A percentile compares a stretch with the other conserved stretches of the same genome.
Evolutionary conservation across 1,140 invertebrate genomes (phyloP).

Genomic region (Acromyrmex echinatior): DNA sequence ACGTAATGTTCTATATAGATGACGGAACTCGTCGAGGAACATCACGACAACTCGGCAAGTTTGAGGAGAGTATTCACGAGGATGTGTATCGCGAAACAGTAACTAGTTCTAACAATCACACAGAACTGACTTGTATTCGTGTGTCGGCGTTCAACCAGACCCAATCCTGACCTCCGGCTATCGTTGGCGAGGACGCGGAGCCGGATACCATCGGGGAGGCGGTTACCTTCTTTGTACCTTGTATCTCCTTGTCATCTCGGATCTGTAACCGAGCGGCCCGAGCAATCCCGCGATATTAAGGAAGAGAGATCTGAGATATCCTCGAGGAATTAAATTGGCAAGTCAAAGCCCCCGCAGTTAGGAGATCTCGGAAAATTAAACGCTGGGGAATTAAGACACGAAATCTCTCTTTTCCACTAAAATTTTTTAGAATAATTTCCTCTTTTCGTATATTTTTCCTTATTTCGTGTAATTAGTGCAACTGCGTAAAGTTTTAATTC

Average conservation of each 20-base stretch:
- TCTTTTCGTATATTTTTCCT: neutral
- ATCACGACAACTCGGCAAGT: slow-evolving; percentile 30
- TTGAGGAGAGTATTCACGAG: neutral
- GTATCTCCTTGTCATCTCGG: slow-evolving; percentile 69
- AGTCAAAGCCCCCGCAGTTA: neutral
- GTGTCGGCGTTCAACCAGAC: slow-evolving; percentile 74
- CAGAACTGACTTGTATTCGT: slow-evolving; percentile 70
- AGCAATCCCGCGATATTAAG: slow-evolving; percentile 27
- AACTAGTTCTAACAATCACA: slow-evolving; percentile 43
- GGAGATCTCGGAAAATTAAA: slow-evolving; percentile 24
- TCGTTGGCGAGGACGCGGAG: slow-evolving; percentile 61
- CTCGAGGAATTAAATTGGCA: slow-evolving; percentile 30
- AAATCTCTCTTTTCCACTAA: neutral
- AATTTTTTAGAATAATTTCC: slow-evolving; percentile 1
- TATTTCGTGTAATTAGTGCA: neutral
- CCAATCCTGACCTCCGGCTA: slow-evolving; percentile 67
- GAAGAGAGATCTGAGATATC: slow-evolving; percentile 12
- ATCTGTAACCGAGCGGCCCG: slow-evolving; percentile 53
- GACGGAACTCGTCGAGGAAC: slow-evolving; percentile 24
- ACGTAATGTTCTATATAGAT: neutral
- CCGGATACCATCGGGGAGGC: slow-evolving; percentile 65
- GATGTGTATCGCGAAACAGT: slow-evolving; percentile 34
- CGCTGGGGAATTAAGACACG: neutral
- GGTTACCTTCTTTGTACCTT: slow-evolving; percentile 69
- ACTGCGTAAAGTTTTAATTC: neutral